Conservation (phyloP, 2,113 vertebrate genomes). For the Asarcornis scutulata region DNA sequence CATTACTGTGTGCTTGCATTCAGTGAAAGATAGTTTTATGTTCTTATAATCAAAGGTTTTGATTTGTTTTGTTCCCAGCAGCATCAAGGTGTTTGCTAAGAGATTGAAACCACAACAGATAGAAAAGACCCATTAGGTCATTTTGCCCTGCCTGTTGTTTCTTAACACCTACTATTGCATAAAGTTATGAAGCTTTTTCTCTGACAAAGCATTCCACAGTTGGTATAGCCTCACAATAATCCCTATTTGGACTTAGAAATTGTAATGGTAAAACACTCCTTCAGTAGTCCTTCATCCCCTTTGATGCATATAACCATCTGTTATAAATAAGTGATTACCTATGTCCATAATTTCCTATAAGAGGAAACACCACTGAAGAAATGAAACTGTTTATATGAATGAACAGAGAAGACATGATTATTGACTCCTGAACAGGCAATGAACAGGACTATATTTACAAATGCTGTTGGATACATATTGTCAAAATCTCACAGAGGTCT, state of each 20-base stretch:
- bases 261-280: neutral
- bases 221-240: neutral
- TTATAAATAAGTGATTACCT: neutral
- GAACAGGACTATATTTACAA: neutral
- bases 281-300: neutral
- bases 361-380: neutral
- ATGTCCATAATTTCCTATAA: neutral
- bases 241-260: neutral
- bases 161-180: neutral
- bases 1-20: neutral
- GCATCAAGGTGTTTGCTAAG: neutral
- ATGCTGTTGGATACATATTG: neutral
- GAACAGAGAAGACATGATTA: neutral
- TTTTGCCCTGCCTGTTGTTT: neutral
- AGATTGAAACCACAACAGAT: neutral
- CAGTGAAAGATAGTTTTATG: neutral
- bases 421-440: neutral
- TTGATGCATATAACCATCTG: neutral
- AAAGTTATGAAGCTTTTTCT: neutral
- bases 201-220: neutral
- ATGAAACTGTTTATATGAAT: neutral
- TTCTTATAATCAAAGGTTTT: neutral
- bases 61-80: neutral
- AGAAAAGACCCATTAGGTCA: slow-evolving; percentile 4
- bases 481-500: neutral